These are phyloP conservation scores for Pitangus sulphuratus DNA, from an alignment of 2,797 vertebrate genomes.

Conservation along the genomic window DNA sequence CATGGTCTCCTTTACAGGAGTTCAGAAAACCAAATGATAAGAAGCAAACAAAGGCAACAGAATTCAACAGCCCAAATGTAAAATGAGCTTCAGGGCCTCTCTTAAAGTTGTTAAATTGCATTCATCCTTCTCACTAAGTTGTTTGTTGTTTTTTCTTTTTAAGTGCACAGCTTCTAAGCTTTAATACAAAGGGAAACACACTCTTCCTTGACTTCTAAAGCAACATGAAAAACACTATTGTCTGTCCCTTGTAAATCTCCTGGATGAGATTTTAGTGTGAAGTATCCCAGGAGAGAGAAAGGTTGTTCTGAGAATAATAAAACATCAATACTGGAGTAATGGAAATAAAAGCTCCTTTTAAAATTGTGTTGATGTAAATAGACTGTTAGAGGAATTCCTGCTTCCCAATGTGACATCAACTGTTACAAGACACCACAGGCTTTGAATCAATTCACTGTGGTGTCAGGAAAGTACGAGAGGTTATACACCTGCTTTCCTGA, in stretches of 20 bases:
- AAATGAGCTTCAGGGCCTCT: slow-evolving; percentile 16
- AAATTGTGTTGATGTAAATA: slow-evolving; percentile 41
- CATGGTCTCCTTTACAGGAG: background rate
- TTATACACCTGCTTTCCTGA: background rate
- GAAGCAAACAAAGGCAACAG: background rate
- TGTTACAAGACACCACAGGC: background rate
- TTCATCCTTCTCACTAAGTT: slow-evolving; percentile 2
- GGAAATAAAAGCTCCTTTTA: slow-evolving; percentile 21
- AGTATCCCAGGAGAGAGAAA: slow-evolving; percentile 27
- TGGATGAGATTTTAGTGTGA: slow-evolving; percentile 57
- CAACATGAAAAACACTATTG: slow-evolving; percentile 31
- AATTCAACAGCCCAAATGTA: background rate
- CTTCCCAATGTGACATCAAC: background rate
- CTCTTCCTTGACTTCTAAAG: slow-evolving; percentile 47
- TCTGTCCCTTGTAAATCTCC: slow-evolving; percentile 51
- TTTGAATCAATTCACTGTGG: background rate
- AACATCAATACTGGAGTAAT: background rate
- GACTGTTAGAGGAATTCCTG: background rate
- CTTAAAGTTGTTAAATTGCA: slow-evolving; percentile 4
- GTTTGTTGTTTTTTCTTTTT: background rate
- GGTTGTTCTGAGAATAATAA: slow-evolving; percentile 38
- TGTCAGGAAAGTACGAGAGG: background rate
- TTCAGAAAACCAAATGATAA: background rate
- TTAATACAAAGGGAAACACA: slow-evolving; percentile 20
- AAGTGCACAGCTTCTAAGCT: background rate